Evolutionary conservation across 1,140 invertebrate species (phyloP).

Genomic region (Lutraria rhynchaena): DNA sequence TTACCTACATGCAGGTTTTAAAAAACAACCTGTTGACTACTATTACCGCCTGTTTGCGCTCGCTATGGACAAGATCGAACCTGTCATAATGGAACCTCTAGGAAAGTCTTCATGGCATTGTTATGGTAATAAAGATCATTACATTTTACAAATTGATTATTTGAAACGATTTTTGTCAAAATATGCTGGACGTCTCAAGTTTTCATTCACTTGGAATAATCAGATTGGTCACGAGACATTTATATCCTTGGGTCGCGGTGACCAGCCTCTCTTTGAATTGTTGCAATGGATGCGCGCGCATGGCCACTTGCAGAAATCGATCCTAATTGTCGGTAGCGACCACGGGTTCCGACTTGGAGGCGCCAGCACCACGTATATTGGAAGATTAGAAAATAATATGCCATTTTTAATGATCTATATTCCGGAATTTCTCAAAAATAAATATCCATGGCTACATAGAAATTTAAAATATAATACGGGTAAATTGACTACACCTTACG

Average conservation of each 20-base stretch:
- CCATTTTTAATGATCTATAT: slow-evolving; percentile 54
- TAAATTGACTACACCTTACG: slow-evolving; percentile 43
- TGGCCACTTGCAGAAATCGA: slow-evolving; percentile 38
- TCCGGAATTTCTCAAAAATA: slow-evolving; percentile 38
- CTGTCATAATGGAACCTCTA: slow-evolving; percentile 40
- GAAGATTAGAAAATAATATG: slow-evolving; percentile 58
- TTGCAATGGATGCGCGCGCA: slow-evolving; percentile 56
- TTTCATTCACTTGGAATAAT: slow-evolving; percentile 53
- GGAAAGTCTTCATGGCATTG: slow-evolving; percentile 42
- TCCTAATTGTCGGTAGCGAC: slow-evolving; percentile 59
- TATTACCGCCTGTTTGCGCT: slow-evolving; percentile 89
- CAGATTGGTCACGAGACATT: slow-evolving; percentile 56
- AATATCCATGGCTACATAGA: slow-evolving; percentile 26
- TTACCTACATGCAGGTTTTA: slow-evolving; percentile 90
- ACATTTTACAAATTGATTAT: slow-evolving; percentile 42
- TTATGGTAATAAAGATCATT: slow-evolving; percentile 51
- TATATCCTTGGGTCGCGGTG: slow-evolving; percentile 39
- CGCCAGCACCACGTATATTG: slow-evolving; percentile 50
- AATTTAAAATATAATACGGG: slow-evolving; percentile 52
- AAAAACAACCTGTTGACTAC: slow-evolving; percentile 90
- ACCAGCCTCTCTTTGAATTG: slow-evolving; percentile 69
- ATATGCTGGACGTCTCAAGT: slow-evolving; percentile 24
- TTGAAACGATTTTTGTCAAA: slow-evolving; percentile 36
- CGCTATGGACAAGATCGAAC: slow-evolving; percentile 54
- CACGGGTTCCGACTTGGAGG: slow-evolving; percentile 58